Percentiles rank a stretch among this genome's conserved stretches.
These are phyloP conservation scores for Pseudorectes ferrugineus DNA, from an alignment of 2,113 vertebrate genomes.

Conservation along the genomic window DNA sequence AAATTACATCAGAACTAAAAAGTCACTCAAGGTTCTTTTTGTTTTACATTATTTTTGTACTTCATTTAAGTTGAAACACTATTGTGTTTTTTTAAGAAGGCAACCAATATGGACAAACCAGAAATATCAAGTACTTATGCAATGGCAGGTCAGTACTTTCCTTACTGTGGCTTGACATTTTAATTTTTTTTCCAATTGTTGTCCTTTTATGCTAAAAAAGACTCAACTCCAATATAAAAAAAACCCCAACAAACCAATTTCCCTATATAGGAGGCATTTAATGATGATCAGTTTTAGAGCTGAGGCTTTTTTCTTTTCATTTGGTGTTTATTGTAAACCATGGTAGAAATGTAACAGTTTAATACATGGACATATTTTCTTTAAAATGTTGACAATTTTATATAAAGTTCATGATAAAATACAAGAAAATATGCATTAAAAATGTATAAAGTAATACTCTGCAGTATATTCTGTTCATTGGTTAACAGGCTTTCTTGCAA, in stretches of 20 bases:
- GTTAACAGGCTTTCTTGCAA: background rate
- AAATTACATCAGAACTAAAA: background rate
- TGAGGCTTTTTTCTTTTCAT: background rate
- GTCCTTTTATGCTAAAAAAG: background rate
- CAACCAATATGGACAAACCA: background rate
- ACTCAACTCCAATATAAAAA: background rate
- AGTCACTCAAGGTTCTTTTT: background rate
- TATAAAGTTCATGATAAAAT: constrained; percentile 49
- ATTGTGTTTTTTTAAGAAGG: background rate
- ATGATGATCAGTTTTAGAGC: background rate
- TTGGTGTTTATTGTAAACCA: constrained; percentile 42
- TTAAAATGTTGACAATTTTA: background rate
- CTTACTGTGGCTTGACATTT: background rate
- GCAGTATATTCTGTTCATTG: background rate
- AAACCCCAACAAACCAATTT: background rate
- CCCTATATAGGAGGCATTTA: background rate
- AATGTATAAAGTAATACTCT: constrained; percentile 19
- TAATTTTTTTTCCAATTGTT: background rate
- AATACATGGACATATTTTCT: constrained; percentile 9
- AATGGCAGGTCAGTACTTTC: background rate
- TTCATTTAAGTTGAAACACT: background rate
- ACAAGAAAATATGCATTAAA: constrained; percentile 8
- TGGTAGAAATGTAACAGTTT: background rate
- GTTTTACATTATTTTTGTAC: background rate
- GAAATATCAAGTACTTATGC: background rate